Percentiles rank a stretch among this genome's conserved stretches.
Conservation (phyloP, 1,140 invertebrate species). For the Drosophila hydei region DNA sequence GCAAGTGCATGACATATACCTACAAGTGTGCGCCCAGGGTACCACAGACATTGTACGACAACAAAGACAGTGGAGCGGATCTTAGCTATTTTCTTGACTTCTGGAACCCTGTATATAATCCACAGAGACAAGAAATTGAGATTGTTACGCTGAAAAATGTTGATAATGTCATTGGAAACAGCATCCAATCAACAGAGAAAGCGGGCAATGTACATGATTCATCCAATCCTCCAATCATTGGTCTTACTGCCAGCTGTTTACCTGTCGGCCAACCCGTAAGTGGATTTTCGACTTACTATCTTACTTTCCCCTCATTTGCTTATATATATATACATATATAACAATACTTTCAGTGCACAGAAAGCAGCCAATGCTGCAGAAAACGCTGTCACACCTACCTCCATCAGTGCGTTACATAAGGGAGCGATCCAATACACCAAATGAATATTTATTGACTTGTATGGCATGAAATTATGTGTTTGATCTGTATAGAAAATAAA, state of each 20-base stretch:
- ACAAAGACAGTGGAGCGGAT: background rate
- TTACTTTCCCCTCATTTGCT: conserved; percentile 19
- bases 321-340: conserved; percentile 1
- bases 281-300: background rate
- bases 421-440: background rate
- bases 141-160: conserved; percentile 10
- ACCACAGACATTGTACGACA: background rate
- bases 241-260: conserved; percentile 42
- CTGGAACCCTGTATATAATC: background rate
- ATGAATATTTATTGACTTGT: background rate
- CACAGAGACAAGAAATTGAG: background rate
- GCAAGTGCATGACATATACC: conserved; percentile 71
- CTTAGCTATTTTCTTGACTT: background rate
- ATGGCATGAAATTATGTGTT: background rate
- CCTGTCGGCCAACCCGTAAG: conserved; percentile 57
- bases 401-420: conserved; percentile 75
- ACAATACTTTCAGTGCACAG: conserved; percentile 48
- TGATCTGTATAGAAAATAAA: too few relatives aligned
- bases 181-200: conserved; percentile 32
- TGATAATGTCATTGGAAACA: conserved; percentile 13
- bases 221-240: background rate
- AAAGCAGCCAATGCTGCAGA: conserved; percentile 66
- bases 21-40: conserved; percentile 47
- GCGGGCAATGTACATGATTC: background rate
- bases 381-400: conserved; percentile 66